Conservation (phyloP, 2,113 vertebrate species). For the Saguinus midas region DNA sequence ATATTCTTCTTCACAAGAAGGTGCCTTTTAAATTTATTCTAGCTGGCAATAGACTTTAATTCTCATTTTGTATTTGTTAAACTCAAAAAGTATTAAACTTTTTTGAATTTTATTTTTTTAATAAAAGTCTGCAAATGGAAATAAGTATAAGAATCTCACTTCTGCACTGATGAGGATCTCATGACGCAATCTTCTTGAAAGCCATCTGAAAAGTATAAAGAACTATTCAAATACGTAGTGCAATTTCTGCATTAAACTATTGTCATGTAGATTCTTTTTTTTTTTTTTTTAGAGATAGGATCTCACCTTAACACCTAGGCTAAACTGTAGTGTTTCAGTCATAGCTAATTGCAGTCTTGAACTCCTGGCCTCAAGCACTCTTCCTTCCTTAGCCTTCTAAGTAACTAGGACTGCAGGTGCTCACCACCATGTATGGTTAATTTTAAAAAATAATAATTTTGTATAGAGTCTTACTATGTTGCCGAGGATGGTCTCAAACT, state of each 20-base stretch:
- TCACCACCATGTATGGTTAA: neutral
- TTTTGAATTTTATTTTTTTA: neutral
- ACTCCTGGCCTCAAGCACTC: neutral
- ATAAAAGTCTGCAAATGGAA: neutral
- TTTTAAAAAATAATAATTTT: neutral
- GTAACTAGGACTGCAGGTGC: neutral
- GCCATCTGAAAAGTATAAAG: neutral
- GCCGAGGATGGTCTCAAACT: neutral
- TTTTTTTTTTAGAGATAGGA: too few relatives aligned
- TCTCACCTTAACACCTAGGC: too few relatives aligned
- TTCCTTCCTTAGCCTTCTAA: neutral
- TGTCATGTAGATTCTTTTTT: neutral
- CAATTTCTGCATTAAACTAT: neutral
- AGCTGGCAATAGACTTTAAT: neutral
- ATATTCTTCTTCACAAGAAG: neutral
- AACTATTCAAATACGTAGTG: neutral
- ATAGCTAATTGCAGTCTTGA: neutral
- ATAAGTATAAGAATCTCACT: neutral
- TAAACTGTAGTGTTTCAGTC: too few relatives aligned
- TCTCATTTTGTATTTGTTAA: neutral
- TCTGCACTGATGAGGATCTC: neutral
- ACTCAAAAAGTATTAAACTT: neutral
- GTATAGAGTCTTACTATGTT: neutral
- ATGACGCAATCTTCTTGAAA: neutral
- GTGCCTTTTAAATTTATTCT: neutral